Base-by-base conservation (phyloP, 2,888 invertebrate species). In the Cremastobaeus sp. region DNA sequence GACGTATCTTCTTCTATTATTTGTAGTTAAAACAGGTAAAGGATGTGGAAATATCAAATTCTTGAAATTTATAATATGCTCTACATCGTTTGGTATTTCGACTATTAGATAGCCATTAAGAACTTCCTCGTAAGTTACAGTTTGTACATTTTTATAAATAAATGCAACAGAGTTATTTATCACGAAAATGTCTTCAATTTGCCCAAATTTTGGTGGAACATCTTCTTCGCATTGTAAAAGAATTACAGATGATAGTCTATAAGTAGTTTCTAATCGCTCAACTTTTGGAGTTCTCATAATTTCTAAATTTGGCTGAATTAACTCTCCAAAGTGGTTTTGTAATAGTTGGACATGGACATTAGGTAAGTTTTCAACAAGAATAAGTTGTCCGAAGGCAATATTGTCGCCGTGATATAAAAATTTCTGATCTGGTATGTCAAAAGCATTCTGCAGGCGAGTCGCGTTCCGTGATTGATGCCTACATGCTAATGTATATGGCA, bases 381-480 rank as follows among this genome's bases (percentile, higher is more conserved):
- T 14, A 5, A 14, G 5, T 14, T 35, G 3, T 14, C 12, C 12
- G 35, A 35, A 35, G 3, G 11, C 35, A 14, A 35, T 35, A 14
- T 14, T n/a, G 14, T 35, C 35, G 11, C 14, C 5, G 4, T 25
- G 4, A 25, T 25, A 25, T 8, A 25, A 25, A 25, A 25, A 25
- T 25, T 4, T 6, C 8, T 25, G 4, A 6, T 25, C 8, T 8
- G 4, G 28, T 70, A 74, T 14, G 21, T 34, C 14, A 77, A 45
- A 15, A 74, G n/a, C n/a, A n/a, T n/a, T n/a, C n/a, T n/a, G n/a
- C n/a, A n/a, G n/a, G n/a, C n/a, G n/a, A n/a, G n/a, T n/a, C n/a
- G n/a, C n/a, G n/a, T n/a, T n/a, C n/a, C n/a, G n/a, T n/a, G n/a
- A n/a, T n/a, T n/a, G n/a, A n/a, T n/a, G 9, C 30, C 11, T 30